Base-by-base conservation (phyloP, 2,797 vertebrate species). In the Siniperca undulata region DNA sequence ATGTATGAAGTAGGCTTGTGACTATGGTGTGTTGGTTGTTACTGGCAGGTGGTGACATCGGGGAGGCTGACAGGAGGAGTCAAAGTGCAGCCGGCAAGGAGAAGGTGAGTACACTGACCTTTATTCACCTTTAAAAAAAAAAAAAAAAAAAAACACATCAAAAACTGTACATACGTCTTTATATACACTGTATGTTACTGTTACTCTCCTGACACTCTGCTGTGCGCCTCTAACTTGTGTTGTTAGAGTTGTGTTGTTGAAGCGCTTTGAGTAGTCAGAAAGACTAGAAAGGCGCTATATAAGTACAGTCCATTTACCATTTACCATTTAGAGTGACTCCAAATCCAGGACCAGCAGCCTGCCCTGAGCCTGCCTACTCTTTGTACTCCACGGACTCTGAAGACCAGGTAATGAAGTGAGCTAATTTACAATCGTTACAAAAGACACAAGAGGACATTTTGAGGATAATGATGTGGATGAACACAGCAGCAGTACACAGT, bases 371-470 rank as follows among this genome's bases (percentile, higher is more conserved):
- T 50, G 92, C 94, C 8, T 96, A 93, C 84, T 97, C 96, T 0
- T 74, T 96, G 42, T 95, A 91, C 94, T 98, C 97, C 38, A 94
- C 95, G 17, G 97, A 97, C 80, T 97, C 96, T 12, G 96, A 97
- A 22, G 95, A 96, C 88, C 97, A 97, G 97, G 98, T 99, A 93
- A 53, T 0, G 17, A 34, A 52, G 4, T 6, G 4, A 58, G 50
- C 22, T 19, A 1, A 20, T 34, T 20, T 5, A 5, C 30, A 44
- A n/a, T n/a, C 42, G 7, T 13, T 59, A 2, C 20, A 1, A 62
- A 40, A 44, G n/a, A 46, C 24, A 44, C 12, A 30, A 50, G 3
- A 48, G 55, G 27, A 22, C 1, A 12, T 13, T 30, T 27, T 24
- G 34, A 40, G 3, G 38, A 42, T 1, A 24, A 1, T 60, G 17